Conservation (phyloP, 2,797 vertebrate genomes). For the Galago senegalensis region DNA sequence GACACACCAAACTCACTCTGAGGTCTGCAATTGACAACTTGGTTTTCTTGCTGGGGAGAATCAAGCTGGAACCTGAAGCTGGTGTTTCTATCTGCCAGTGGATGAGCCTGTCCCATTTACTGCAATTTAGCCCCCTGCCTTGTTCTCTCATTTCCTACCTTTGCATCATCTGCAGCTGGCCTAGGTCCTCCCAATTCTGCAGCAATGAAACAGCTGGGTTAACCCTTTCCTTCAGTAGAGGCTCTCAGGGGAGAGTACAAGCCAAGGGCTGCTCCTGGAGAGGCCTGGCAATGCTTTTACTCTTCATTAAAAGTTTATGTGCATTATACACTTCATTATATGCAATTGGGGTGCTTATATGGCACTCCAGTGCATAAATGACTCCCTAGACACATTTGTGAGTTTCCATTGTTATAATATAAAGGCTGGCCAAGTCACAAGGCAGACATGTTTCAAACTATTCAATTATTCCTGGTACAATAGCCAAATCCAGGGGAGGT, state of each 20-base stretch:
- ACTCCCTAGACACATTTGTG: conserved; percentile 79
- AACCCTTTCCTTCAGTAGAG: conserved; percentile 76
- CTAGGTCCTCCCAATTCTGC: conserved; percentile 44
- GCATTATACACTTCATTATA: conserved; percentile 84
- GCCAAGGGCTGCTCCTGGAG: conserved; percentile 68
- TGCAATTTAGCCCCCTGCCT: neutral
- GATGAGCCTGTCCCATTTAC: neutral
- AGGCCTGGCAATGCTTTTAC: conserved; percentile 81
- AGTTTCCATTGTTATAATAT: conserved; percentile 81
- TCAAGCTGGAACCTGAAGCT: neutral
- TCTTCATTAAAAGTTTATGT: conserved; percentile 87
- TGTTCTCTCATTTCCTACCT: conserved; percentile 46
- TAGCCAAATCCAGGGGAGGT: conserved; percentile 70
- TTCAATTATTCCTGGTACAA: conserved; percentile 73
- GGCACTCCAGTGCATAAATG: conserved; percentile 78
- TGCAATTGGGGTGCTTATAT: conserved; percentile 82
- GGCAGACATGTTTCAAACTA: conserved; percentile 76
- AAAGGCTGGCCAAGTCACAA: conserved; percentile 76
- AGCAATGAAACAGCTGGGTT: conserved; percentile 64
- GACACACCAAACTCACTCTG: neutral
- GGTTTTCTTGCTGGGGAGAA: conserved; percentile 32
- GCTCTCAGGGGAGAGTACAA: conserved; percentile 68
- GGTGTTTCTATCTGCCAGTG: neutral
- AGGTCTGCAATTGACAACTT: neutral
- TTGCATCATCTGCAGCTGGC: conserved; percentile 62